Evolutionary conservation across 2,797 vertebrate genomes (phyloP).

Genomic region (Phalanger gymnotis): DNA sequence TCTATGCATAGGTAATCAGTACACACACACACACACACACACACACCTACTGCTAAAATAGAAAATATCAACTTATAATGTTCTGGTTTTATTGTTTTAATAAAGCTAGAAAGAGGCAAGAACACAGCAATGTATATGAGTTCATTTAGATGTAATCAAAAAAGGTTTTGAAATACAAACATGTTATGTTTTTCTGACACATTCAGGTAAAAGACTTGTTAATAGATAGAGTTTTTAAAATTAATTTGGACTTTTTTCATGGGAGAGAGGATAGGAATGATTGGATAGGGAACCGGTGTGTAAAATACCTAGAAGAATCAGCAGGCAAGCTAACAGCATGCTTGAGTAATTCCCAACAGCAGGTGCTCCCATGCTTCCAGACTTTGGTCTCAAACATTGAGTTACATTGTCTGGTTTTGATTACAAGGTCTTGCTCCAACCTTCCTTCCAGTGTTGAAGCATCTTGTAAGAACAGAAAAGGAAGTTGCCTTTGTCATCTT

Average conservation of each 20-base stretch:
- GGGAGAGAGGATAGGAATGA: neutral
- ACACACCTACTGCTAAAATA: neutral
- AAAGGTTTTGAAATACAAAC: neutral
- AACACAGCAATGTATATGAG: neutral
- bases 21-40: neutral
- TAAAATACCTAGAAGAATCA: slow-evolving; percentile 34
- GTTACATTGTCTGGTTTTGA: neutral
- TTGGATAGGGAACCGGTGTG: slow-evolving; percentile 35
- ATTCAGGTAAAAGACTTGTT: neutral
- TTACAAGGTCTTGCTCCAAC: neutral
- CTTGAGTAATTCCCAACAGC: slow-evolving; percentile 46
- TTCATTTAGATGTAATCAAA: neutral
- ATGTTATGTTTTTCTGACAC: neutral
- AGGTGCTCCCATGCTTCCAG: slow-evolving; percentile 25
- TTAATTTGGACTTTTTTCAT: neutral
- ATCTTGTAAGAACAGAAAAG: slow-evolving; percentile 42
- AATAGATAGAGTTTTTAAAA: neutral
- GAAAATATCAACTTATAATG: neutral
- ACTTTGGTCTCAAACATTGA: slow-evolving; percentile 19
- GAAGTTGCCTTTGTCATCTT: slow-evolving; percentile 46
- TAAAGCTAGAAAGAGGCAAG: neutral
- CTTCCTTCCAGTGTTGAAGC: slow-evolving; percentile 13
- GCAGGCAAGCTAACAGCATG: neutral
- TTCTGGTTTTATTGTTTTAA: neutral
- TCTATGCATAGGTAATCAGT: neutral